A percentile compares a stretch with the other conserved stretches of the same genome.
Evolutionary conservation across 2,888 invertebrate genomes (phyloP).

Genomic region (Drosophila lacicola): DNA sequence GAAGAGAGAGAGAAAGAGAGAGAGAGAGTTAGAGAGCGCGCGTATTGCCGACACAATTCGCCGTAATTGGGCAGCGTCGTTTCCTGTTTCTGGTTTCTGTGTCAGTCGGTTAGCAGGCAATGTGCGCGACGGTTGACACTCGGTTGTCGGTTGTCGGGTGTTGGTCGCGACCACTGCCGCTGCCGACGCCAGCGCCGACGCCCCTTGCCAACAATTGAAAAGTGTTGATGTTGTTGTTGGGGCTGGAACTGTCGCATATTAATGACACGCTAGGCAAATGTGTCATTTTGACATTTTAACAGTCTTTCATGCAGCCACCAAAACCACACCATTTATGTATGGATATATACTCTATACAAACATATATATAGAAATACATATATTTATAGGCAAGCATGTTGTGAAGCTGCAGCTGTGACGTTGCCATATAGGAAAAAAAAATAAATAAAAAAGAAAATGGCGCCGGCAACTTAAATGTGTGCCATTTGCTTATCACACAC

Average conservation of each 20-base stretch:
- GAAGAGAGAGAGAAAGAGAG: neutral
- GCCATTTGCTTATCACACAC: constrained; percentile 73
- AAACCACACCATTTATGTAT: constrained; percentile 68
- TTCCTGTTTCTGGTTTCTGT: constrained; percentile 63
- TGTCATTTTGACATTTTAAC: constrained; percentile 81
- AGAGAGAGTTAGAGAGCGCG: neutral
- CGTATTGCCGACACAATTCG: constrained; percentile 26
- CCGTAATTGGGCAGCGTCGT: constrained; percentile 34
- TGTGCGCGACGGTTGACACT: constrained; percentile 49
- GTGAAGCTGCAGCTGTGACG: constrained; percentile 71
- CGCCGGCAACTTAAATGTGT: constrained; percentile 69
- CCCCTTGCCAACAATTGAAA: constrained; percentile 36
- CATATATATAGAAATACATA: constrained; percentile 18
- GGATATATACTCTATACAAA: constrained; percentile 22
- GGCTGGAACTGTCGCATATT: constrained; percentile 71
- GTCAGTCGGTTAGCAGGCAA: constrained; percentile 78
- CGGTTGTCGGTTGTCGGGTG: constrained; percentile 16
- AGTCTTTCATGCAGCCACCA: constrained; percentile 76
- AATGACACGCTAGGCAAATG: constrained; percentile 81
- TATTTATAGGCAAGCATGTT: constrained; percentile 15
- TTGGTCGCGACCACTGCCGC: neutral
- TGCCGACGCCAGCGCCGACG: constrained; percentile 5
- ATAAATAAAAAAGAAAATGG: constrained; percentile 31
- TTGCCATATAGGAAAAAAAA: constrained; percentile 27
- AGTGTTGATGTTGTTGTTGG: constrained; percentile 35